A percentile compares a stretch with the other conserved stretches of the same genome.
phyloP scores from a whole-genome alignment of 1,140 invertebrate species.

The Protaetia brevitarsis region DNA sequence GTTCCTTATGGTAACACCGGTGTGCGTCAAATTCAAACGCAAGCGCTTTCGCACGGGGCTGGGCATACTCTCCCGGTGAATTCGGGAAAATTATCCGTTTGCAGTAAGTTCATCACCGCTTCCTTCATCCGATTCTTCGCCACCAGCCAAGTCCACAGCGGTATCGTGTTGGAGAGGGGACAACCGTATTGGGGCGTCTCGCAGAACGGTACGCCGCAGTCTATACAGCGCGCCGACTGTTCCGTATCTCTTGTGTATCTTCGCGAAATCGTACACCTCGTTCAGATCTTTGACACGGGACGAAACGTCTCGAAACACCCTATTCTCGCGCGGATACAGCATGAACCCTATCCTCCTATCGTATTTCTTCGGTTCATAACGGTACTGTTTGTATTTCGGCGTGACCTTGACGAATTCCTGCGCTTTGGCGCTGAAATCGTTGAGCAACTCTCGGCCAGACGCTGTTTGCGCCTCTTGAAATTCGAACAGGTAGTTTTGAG shows the following conservation, averaged over 20 bases:
- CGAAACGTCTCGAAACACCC: slow-evolving; percentile 79
- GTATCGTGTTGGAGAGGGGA: slow-evolving; percentile 97
- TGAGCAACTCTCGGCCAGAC: slow-evolving; percentile 76
- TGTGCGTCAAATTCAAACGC: slow-evolving; percentile 63
- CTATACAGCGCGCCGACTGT: slow-evolving; percentile 97
- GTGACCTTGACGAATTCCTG: slow-evolving; percentile 93
- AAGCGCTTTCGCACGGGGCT: slow-evolving; percentile 97
- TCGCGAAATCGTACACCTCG: slow-evolving; percentile 88
- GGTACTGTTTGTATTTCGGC: slow-evolving; percentile 79
- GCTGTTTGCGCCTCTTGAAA: slow-evolving; percentile 90
- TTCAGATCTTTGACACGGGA: slow-evolving; percentile 91
- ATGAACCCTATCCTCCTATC: slow-evolving; percentile 73
- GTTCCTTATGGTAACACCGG: slow-evolving; percentile 95
- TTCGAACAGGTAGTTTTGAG: slow-evolving; percentile 78
- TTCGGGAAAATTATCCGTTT: slow-evolving; percentile 99
- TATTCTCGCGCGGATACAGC: slow-evolving; percentile 87
- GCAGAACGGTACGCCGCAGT: slow-evolving; percentile 98
- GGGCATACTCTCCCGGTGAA: slow-evolving; percentile 98
- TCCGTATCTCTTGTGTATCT: slow-evolving; percentile 79
- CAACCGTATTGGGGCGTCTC: slow-evolving; percentile 91
- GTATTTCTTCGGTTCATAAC: slow-evolving; percentile 79
- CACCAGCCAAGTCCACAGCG: slow-evolving; percentile 97
- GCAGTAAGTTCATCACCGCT: slow-evolving; percentile 88
- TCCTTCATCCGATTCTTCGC: slow-evolving; percentile 94
- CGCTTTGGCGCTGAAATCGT: slow-evolving; percentile 77